Conservation (phyloP, 2,113 vertebrate species). For the Alouatta palliata region DNA sequence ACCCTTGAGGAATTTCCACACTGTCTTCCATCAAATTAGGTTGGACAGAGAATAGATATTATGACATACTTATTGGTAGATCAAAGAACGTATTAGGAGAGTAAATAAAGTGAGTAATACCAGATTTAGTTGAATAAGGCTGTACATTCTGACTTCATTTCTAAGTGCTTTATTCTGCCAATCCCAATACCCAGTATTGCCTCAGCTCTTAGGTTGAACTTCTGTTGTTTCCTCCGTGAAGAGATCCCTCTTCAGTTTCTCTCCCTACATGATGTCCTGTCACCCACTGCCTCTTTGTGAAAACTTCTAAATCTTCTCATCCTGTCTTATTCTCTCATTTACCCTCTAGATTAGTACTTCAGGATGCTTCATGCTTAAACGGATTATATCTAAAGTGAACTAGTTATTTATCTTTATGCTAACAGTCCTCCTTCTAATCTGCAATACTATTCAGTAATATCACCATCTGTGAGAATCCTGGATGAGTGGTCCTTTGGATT, state of each 20-base stretch:
- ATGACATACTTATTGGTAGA: background rate
- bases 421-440: background rate
- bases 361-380: background rate
- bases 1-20: too few species aligned
- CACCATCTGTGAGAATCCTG: background rate
- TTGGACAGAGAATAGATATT: background rate
- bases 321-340: background rate
- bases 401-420: background rate
- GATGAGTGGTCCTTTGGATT: background rate
- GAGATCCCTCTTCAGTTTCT: background rate
- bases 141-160: background rate
- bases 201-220: background rate
- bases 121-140: background rate
- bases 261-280: background rate
- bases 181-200: fast-evolving
- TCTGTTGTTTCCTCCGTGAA: background rate
- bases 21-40: background rate
- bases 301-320: background rate
- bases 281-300: background rate
- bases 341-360: background rate
- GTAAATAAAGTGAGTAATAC: background rate
- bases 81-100: background rate
- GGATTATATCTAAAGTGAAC: background rate
- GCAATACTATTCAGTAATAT: background rate
- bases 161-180: background rate